A percentile compares a stretch with the other conserved stretches of the same genome.
phyloP scores from a whole-genome alignment of 2,797 vertebrate species.

The Pseudocheirus occidentalis region DNA sequence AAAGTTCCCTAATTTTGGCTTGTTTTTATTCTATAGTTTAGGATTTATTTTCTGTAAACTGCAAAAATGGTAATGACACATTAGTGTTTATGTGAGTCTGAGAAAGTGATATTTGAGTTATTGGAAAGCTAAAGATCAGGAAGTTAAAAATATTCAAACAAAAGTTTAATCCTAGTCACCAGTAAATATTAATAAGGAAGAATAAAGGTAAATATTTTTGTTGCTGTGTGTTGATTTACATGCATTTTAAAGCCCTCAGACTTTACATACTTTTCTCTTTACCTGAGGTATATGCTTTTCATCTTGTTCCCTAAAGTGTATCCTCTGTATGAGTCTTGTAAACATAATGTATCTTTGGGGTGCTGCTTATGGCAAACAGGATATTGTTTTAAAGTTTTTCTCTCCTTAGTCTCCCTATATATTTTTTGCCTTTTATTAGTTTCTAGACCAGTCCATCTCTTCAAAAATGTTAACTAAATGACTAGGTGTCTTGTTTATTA shows the following conservation, averaged over 20 bases:
- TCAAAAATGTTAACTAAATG: conserved; percentile 49
- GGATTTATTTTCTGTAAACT: conserved; percentile 41
- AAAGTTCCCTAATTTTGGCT: conserved; percentile 26
- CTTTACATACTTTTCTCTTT: conserved; percentile 65
- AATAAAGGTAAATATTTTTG: conserved; percentile 49
- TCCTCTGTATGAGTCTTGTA: conserved; percentile 48
- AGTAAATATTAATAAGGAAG: conserved; percentile 43
- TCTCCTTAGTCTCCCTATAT: conserved; percentile 50
- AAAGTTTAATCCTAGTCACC: conserved; percentile 29
- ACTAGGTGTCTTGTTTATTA: conserved; percentile 53
- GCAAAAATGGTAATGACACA: conserved; percentile 30
- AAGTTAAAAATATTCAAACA: conserved; percentile 35
- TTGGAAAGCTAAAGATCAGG: conserved; percentile 9
- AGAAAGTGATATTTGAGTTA: conserved; percentile 23
- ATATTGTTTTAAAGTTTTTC: conserved; percentile 49
- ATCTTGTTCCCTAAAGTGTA: conserved; percentile 59
- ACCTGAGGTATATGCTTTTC: conserved; percentile 62
- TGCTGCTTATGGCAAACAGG: neutral
- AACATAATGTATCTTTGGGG: conserved; percentile 34
- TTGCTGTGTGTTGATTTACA: conserved; percentile 64
- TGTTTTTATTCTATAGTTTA: conserved; percentile 4
- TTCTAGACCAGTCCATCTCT: neutral
- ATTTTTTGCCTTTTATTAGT: conserved; percentile 63
- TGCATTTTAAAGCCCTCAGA: conserved; percentile 60
- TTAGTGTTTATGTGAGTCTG: conserved; percentile 49